A percentile compares a stretch with the other conserved stretches of the same genome.
Conservation (phyloP, 2,113 vertebrate genomes). For the Anhinga anhinga region DNA sequence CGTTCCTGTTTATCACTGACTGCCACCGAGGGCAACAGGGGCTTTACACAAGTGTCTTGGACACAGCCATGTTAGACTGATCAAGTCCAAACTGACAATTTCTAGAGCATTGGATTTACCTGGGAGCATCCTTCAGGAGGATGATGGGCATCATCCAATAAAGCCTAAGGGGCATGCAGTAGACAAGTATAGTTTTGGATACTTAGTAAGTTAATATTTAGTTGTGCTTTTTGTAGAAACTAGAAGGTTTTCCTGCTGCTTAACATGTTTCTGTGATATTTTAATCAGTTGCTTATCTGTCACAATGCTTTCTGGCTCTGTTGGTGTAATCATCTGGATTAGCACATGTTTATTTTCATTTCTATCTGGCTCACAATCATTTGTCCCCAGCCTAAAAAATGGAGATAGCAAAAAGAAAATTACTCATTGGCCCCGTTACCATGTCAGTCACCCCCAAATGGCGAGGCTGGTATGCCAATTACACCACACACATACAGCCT, state of each 20-base stretch:
- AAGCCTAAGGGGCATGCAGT: neutral
- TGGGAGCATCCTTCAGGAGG: neutral
- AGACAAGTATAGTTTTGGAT: neutral
- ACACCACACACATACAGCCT: neutral
- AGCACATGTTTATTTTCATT: neutral
- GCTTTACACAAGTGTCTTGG: neutral
- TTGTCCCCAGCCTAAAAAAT: neutral
- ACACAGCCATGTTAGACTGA: neutral
- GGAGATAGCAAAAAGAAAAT: neutral
- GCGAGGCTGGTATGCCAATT: neutral
- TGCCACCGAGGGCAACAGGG: neutral
- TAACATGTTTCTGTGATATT: neutral
- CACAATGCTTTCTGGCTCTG: neutral
- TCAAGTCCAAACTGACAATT: neutral
- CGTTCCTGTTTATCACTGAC: neutral
- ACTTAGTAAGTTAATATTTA: neutral
- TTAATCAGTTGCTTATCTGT: neutral
- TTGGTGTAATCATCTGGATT: neutral
- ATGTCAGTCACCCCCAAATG: neutral
- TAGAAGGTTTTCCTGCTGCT: neutral
- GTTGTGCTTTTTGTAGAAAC: neutral
- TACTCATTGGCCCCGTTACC: neutral
- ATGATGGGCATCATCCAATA: neutral
- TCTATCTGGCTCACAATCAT: neutral
- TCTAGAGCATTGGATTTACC: neutral